These are phyloP conservation scores for Synergus itoensis DNA, from an alignment of 2,888 invertebrate genomes.

Conservation along the genomic window DNA sequence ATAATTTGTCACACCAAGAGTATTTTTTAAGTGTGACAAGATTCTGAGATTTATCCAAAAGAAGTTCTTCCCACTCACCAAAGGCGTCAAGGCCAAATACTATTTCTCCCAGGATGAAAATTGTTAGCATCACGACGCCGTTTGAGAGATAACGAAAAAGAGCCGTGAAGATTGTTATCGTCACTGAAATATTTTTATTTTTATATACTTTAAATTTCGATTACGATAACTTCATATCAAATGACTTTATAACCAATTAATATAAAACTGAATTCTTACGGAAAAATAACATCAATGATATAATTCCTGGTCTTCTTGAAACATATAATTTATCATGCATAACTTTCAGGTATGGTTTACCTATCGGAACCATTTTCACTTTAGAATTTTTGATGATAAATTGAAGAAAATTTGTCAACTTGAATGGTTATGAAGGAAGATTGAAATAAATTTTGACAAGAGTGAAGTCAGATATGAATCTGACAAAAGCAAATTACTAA, in stretches of 20 bases:
- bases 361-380: conserved; percentile 47
- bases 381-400: conserved; percentile 39
- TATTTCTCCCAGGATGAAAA: conserved; percentile 60
- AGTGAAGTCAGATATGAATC: neutral
- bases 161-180: conserved; percentile 55
- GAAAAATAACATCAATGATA: conserved; percentile 44
- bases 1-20: conserved; percentile 64
- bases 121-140: conserved; percentile 53
- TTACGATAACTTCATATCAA: neutral
- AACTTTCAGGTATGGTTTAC: conserved; percentile 43
- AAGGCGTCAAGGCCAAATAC: conserved; percentile 64
- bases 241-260: neutral
- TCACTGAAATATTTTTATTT: conserved; percentile 57
- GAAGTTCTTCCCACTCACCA: conserved; percentile 66
- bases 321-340: conserved; percentile 50
- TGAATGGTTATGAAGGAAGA: neutral
- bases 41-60: conserved; percentile 61
- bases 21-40: conserved; percentile 58
- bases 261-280: conserved; percentile 42
- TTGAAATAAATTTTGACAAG: neutral
- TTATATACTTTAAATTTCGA: neutral
- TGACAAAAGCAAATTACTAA: neutral
- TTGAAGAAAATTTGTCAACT: neutral
- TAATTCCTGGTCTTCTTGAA: conserved; percentile 48
- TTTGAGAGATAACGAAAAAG: conserved; percentile 57